A percentile compares a stretch with the other conserved stretches of the same genome.
phyloP scores from a whole-genome alignment of 2,113 vertebrate species.

The Malaclemys terrapin region DNA sequence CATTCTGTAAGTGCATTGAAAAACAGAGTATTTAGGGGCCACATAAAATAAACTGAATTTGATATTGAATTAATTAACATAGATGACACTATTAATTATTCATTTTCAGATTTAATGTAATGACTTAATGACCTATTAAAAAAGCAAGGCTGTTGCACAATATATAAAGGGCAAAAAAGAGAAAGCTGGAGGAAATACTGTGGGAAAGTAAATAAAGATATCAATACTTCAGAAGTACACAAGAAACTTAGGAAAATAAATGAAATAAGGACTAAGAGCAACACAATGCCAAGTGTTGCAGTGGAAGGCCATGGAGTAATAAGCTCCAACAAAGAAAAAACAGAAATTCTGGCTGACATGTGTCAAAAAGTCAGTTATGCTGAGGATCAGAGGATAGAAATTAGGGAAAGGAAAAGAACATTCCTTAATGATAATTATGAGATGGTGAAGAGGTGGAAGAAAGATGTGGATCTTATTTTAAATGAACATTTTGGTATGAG shows the following conservation, averaged over 20 bases:
- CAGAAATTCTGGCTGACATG: neutral
- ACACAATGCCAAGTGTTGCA: neutral
- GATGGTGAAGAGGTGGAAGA: neutral
- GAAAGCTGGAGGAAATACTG: neutral
- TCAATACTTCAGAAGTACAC: neutral
- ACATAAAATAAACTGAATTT: constrained; percentile 4
- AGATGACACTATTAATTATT: neutral
- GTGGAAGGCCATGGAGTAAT: neutral
- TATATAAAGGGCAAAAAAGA: neutral
- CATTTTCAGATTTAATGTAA: neutral
- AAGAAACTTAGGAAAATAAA: neutral
- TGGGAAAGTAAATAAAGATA: neutral
- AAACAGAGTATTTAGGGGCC: neutral
- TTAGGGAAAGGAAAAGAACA: no score
- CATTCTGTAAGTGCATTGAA: neutral
- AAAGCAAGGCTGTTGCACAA: neutral
- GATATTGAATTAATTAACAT: neutral
- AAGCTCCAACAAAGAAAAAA: neutral
- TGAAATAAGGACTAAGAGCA: neutral
- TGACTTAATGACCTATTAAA: neutral
- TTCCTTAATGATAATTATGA: neutral
- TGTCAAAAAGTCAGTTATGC: neutral
- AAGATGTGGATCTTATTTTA: neutral
- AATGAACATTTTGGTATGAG: neutral
- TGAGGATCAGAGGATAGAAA: no score